These are phyloP conservation scores for Hemibagrus guttatus DNA, from an alignment of 2,797 vertebrate genomes.

Conservation along the genomic window DNA sequence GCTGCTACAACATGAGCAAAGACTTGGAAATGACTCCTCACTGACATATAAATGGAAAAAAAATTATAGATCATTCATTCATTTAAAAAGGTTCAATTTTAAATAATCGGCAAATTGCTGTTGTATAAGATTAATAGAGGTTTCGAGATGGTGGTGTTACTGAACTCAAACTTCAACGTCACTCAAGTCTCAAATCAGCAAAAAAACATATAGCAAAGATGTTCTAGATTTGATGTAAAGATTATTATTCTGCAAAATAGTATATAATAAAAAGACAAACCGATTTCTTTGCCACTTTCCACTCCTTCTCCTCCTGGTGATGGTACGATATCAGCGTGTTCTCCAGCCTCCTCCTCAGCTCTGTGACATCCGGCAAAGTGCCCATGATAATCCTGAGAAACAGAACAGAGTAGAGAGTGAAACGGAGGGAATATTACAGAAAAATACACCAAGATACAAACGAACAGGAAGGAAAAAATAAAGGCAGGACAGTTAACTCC, in stretches of 20 bases:
- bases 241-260: not conserved
- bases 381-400: constrained; percentile 40
- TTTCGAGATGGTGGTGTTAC: not conserved
- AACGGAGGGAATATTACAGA: not conserved
- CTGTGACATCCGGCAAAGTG: constrained; percentile 42
- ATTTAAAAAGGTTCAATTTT: too few relatives aligned
- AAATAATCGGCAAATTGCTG: not conserved
- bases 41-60: not conserved
- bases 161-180: not conserved
- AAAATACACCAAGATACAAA: too few relatives aligned
- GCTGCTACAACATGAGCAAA: not conserved
- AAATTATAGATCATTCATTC: not conserved
- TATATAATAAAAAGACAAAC: constrained; percentile 25
- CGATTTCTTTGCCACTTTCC: constrained; percentile 54
- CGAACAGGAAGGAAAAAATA: not conserved
- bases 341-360: constrained; percentile 47
- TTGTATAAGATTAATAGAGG: not conserved
- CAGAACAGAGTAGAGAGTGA: not conserved
- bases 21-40: not conserved
- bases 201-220: not conserved
- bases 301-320: constrained; percentile 40
- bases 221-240: not conserved
- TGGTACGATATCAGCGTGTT: constrained; percentile 55
- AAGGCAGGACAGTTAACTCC: not conserved
- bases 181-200: not conserved